These are phyloP conservation scores for Drosophila paracracens DNA, from an alignment of 2,888 invertebrate species.

Conservation along the genomic window DNA sequence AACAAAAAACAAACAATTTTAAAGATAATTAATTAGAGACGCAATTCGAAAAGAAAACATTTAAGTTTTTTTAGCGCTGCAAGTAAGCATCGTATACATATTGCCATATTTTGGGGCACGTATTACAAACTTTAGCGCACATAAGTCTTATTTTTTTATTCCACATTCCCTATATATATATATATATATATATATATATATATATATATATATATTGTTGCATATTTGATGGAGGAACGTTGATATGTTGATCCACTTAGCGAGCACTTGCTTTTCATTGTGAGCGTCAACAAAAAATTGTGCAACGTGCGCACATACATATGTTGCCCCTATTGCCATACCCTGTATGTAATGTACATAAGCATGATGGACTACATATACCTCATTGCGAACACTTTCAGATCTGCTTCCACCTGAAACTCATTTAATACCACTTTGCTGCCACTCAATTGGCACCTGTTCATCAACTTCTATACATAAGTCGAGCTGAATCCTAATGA, in stretches of 20 bases:
- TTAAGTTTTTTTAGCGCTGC: not conserved
- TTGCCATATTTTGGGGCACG: not conserved
- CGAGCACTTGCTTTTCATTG: conserved; percentile 52
- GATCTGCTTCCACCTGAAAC: not conserved
- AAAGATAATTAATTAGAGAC: not conserved
- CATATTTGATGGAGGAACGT: conserved; percentile 46
- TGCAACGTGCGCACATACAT: conserved; percentile 27
- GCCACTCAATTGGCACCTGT: not conserved
- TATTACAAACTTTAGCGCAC: not conserved
- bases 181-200: not conserved
- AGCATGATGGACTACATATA: not conserved
- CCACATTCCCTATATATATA: not conserved
- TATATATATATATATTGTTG: conserved; percentile 9
- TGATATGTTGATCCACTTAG: conserved; percentile 65
- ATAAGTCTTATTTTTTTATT: conserved; percentile 5
- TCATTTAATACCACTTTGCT: not conserved
- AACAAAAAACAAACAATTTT: not conserved
- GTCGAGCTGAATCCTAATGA: not conserved
- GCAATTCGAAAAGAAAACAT: not conserved
- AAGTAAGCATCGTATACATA: not conserved
- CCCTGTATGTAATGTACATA: not conserved
- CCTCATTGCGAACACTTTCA: not conserved
- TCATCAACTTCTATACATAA: not conserved
- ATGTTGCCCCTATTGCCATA: conserved; percentile 22
- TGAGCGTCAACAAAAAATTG: conserved; percentile 26